Conservation (phyloP, 2,888 invertebrate species). For the Ectropis crepuscularia region DNA sequence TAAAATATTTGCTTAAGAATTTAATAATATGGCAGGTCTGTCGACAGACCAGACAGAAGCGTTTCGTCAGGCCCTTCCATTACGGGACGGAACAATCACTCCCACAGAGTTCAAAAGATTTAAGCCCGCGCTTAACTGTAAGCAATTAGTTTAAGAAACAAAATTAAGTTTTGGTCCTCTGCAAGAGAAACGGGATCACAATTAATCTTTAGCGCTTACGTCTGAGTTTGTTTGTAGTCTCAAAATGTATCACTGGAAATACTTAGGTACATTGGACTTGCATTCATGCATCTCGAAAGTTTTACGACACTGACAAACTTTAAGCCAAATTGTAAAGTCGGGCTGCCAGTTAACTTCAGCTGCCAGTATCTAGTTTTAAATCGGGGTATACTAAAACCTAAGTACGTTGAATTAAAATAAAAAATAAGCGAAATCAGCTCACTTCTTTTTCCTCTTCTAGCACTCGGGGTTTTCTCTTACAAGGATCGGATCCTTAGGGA, state of each 20-base stretch:
- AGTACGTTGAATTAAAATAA: background rate
- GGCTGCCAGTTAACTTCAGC: no score
- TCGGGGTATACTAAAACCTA: no score
- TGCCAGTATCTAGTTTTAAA: no score
- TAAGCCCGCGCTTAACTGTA: constrained; percentile 65
- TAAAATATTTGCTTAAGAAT: background rate
- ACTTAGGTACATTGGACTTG: constrained; percentile 24
- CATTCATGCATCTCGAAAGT: constrained; percentile 31
- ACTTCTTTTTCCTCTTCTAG: no score
- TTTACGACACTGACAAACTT: background rate
- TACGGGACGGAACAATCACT: constrained; percentile 41
- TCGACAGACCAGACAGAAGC: constrained; percentile 22
- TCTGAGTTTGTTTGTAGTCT: constrained; percentile 50
- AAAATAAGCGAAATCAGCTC: background rate
- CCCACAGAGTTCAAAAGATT: constrained; percentile 57
- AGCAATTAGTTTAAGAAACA: constrained; percentile 71
- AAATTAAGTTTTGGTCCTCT: constrained; percentile 74
- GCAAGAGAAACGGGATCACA: constrained; percentile 71
- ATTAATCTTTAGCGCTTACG: constrained; percentile 70
- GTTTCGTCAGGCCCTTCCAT: constrained; percentile 35
- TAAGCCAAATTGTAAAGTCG: background rate
- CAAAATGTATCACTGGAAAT: constrained; percentile 33
- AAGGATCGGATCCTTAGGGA: no score
- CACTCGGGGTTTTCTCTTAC: no score
- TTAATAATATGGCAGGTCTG: constrained; percentile 9